Base-by-base conservation (phyloP, 2,113 vertebrate species). In the Gymnarchus niloticus region DNA sequence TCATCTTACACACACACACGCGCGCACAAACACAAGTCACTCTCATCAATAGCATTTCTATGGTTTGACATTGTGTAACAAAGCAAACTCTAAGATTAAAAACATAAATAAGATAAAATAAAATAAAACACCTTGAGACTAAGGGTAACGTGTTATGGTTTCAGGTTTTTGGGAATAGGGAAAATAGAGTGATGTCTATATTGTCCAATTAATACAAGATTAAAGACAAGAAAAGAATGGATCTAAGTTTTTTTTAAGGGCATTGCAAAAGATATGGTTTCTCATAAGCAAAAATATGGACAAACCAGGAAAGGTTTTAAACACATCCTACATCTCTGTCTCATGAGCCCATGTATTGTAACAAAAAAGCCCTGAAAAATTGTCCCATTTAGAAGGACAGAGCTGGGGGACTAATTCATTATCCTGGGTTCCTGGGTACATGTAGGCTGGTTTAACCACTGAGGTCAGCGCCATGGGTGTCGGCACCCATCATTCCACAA, bases 341-440 rank as follows among this genome's bases (percentile, higher is more conserved):
- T 86, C 88, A 87, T 87, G 86, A 83, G 85, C 86, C 85, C 81
- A 90, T 78, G 87, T 88, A 84, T 85, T 88, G 51, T 83, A 86
- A 89, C 57, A 86, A 88, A 89, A 84, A 76, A 85, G 84, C 90
- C 3, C 91, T 93, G 89, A 86, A n/a, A n/a, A n/a, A n/a, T n/a
- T n/a, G n/a, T n/a, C n/a, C n/a, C n/a, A n/a, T n/a, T n/a, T n/a
- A n/a, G n/a, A n/a, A n/a, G 33, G 65, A 54, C 3, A 17, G 52
- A 14, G 10, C 2, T n/a, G 28, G 56, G 86, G 92, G 93, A 91
- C 84, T 73, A 93, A 93, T 94, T 93, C 92, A 94, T 93, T 93
- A 94, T 91, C 85, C 89, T 48, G 56, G 91, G 86, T 89, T 91
- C 89, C 89, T 85, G 91, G 90, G 85, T 83, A 89, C 86, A 85